These are phyloP conservation scores for Pionites leucogaster DNA, from an alignment of 2,113 vertebrate species.

Conservation along the genomic window DNA sequence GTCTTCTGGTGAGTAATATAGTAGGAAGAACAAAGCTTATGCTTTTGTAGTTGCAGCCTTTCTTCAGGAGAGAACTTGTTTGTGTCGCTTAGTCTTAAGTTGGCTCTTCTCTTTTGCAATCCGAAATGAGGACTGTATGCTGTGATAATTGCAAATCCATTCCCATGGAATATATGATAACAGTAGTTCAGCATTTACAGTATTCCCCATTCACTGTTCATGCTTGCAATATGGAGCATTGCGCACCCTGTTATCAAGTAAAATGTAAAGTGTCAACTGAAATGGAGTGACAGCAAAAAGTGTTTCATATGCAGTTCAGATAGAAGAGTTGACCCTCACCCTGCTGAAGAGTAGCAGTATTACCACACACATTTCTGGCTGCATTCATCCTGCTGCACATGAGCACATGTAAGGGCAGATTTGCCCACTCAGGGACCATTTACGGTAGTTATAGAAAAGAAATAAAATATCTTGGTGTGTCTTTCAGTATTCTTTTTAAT, in stretches of 20 bases:
- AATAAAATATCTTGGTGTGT: background rate
- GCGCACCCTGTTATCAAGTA: background rate
- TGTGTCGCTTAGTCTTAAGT: background rate
- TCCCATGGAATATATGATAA: background rate
- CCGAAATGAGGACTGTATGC: background rate
- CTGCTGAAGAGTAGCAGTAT: background rate
- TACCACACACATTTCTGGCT: background rate
- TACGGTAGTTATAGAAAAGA: background rate
- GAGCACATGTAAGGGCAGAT: background rate
- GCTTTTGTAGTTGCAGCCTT: background rate
- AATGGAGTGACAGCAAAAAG: background rate
- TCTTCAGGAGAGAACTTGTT: background rate
- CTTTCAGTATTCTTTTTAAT: background rate
- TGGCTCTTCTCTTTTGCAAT: background rate
- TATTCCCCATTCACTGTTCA: background rate
- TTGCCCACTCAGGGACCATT: background rate
- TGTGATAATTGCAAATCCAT: background rate
- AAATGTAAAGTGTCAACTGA: background rate
- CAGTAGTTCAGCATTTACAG: background rate
- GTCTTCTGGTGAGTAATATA: background rate
- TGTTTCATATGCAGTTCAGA: background rate
- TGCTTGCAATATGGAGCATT: background rate
- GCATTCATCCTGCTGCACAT: background rate
- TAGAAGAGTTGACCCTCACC: background rate
- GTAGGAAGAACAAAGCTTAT: background rate